Conservation (phyloP, 2,888 invertebrate species). For the Ptychoptera albimana region DNA sequence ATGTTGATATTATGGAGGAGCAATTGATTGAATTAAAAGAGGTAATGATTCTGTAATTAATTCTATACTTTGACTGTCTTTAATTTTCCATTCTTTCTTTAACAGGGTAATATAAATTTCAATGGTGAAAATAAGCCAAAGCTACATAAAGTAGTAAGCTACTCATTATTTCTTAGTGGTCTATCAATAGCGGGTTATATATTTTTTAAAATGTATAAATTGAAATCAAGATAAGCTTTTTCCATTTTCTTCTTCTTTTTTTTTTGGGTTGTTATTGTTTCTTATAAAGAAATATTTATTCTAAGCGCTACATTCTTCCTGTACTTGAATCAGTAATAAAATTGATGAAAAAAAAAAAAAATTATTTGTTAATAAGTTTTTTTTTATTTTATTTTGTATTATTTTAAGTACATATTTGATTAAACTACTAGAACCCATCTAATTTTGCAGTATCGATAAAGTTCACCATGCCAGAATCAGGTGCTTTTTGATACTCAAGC, state of each 20-base stretch:
- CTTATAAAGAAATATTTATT: too few species aligned
- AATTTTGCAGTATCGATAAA: not conserved
- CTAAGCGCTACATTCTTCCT: too few species aligned
- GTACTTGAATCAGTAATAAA: too few species aligned
- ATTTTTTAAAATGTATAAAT: too few species aligned
- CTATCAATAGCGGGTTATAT: too few species aligned
- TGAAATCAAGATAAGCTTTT: too few species aligned
- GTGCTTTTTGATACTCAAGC: conserved; percentile 38
- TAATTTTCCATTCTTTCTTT: too few species aligned
- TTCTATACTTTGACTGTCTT: too few species aligned
- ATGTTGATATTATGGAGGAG: conserved; percentile 19
- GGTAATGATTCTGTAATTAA: conserved; percentile 8
- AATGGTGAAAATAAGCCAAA: not conserved
- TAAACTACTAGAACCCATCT: not conserved
- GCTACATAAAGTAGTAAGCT: too few species aligned
- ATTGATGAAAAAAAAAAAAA: not conserved
- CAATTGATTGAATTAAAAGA: conserved; percentile 18
- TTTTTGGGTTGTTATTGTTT: too few species aligned
- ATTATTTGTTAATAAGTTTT: not conserved
- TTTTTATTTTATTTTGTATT: not conserved
- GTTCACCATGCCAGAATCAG: conserved; percentile 16
- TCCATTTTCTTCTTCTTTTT: too few species aligned
- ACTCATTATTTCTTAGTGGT: too few species aligned
- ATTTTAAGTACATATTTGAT: not conserved
- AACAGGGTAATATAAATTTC: not conserved